phyloP scores from a whole-genome alignment of 37 sponge, comb jelly and placozoan genomes.

The Ianthella basta region DNA sequence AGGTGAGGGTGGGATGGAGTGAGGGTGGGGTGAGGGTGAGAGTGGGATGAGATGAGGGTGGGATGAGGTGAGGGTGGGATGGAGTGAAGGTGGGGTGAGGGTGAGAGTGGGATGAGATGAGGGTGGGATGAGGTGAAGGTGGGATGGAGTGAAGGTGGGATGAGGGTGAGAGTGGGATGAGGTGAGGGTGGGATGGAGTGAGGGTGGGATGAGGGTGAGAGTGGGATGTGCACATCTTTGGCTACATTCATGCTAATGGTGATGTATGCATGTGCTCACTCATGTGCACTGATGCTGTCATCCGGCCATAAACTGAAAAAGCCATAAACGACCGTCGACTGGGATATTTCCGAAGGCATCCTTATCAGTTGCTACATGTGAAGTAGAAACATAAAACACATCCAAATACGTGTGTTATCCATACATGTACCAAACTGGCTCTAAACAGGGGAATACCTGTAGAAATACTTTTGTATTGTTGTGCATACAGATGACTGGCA shows the following conservation, averaged over 20 bases:
- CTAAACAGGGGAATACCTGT: too few relatives aligned
- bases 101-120: neutral
- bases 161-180: neutral
- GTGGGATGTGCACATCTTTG: too few relatives aligned
- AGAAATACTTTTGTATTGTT: too few relatives aligned
- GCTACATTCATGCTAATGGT: too few relatives aligned
- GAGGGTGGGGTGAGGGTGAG: neutral
- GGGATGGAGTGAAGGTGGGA: too few relatives aligned
- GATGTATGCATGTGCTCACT: slow-evolving; percentile 47
- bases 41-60: neutral
- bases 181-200: too few relatives aligned
- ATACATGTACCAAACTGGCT: too few relatives aligned
- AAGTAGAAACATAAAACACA: neutral
- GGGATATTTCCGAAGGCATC: slow-evolving; percentile 75
- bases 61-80: neutral
- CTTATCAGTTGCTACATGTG: slow-evolving; percentile 15
- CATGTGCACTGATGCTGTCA: slow-evolving; percentile 48
- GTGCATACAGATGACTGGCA: too few relatives aligned
- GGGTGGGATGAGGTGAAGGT: neutral
- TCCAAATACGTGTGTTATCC: too few relatives aligned
- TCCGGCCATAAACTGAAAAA: slow-evolving; percentile 93
- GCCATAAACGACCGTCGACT: slow-evolving; percentile 58
- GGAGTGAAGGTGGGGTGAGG: neutral
- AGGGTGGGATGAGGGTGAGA: too few relatives aligned
- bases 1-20: too few relatives aligned